Evolutionary conservation across 2,113 vertebrate genomes (phyloP).

Genomic region (Mormyrus lacerda): DNA sequence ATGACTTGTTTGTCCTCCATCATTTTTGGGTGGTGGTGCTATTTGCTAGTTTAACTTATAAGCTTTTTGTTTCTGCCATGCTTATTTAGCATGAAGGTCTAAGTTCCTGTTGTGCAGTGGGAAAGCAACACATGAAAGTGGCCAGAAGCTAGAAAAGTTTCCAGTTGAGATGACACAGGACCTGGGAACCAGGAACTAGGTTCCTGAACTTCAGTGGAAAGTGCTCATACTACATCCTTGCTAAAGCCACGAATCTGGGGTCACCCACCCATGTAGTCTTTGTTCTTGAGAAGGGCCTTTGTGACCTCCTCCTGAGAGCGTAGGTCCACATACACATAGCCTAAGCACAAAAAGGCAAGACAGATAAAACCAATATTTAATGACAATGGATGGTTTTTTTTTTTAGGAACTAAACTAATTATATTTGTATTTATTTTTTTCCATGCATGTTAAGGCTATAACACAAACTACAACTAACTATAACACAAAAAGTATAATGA

Average conservation of each 20-base stretch:
- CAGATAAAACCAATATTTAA: background rate
- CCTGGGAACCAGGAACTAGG: background rate
- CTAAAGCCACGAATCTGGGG: background rate
- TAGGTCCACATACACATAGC: conserved; percentile 86
- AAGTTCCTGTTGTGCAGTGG: background rate
- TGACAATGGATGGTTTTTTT: background rate
- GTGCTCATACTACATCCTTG: background rate
- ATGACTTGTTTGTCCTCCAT: background rate
- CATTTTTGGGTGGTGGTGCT: background rate
- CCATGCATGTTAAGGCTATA: background rate
- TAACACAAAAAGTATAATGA: background rate
- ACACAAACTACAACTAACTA: background rate
- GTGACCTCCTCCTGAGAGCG: conserved; percentile 73
- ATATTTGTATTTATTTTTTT: background rate
- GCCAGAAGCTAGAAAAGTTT: background rate
- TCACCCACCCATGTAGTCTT: conserved; percentile 83
- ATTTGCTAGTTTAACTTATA: background rate
- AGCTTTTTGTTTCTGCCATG: background rate
- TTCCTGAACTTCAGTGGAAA: background rate
- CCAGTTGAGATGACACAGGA: background rate
- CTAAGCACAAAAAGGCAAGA: conserved; percentile 44
- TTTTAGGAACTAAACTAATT: background rate
- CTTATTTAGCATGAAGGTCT: background rate
- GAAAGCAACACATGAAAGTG: background rate
- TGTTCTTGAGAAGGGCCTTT: conserved; percentile 76